Base-by-base conservation (phyloP, 2,797 vertebrate genomes). In the Rhinogobio ventralis region DNA sequence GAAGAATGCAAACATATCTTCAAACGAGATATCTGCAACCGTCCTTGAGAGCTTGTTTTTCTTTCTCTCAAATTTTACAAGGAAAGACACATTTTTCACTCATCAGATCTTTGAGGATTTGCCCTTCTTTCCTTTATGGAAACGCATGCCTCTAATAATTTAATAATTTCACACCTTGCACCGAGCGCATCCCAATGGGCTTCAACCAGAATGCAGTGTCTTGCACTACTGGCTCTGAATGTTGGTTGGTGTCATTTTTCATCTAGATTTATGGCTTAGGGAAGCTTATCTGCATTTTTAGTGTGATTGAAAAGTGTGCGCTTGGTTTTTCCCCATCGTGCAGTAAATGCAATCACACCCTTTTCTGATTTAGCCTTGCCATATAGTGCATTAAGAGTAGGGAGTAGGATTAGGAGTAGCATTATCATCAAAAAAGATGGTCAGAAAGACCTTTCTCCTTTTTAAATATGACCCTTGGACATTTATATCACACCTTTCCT, bases 1-100 rank as follows among this genome's bases (percentile, higher is more conserved):
- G 23, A 53, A 57, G 46, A 55, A 66, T 64, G 45, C 82, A 80
- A 87, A 83, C 68, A 25, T 51, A 42, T 78, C 55, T 57, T 79
- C 85, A 71, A 77, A 83, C 51, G 30, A 73, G 36, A 23, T 72
- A 71, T 85, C 79, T 77, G 64, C 39, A 79, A 23, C 45, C 13
- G 85, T 79, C 86, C 85, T 86, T 86, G 64, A 82, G 30, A 86
- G 30, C 74, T 62, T 76, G 77, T 74, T 83, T 83, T 85, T 85
- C 62, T 68, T 42, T 81, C 69, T 60, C 53, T 80, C 49, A 60
- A 68, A 57, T 55, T 69, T 64, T 87, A 64, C 25, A 72, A 51
- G 81, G 33, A 57, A 68, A 60, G 67, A 73, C 72, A 74, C 45
- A 23, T 73, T 79, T 74, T 75, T 73, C 33, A n/a, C 39, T 79